Evolutionary conservation across 2,113 vertebrate genomes (phyloP), one percentile per base, ranked within the genome.

Genomic region (Oxyruncus cristatus): DNA sequence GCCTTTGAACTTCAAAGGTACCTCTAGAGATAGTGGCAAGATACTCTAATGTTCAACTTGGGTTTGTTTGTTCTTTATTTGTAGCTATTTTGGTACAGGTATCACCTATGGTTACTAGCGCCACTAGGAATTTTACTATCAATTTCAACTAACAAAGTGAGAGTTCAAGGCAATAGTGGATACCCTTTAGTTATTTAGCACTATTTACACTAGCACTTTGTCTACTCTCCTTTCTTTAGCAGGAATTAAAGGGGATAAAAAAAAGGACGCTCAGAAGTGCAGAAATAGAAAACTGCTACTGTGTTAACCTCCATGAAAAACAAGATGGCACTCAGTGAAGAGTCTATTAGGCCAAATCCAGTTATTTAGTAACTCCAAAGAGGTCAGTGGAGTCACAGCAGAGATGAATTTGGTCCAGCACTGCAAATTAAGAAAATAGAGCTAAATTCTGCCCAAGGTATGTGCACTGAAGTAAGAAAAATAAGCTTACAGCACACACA

Each of bases 331-430:
- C 39, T 52, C 82, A 79, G 53, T 67, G 85, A 79, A 94, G 90
- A 94, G 74, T 47, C 35, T 53, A 70, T 77, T 74, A 75, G 94
- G 55, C 79, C 82, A 97, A 95, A 89, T 75, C 68, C 56, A 90
- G 80, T 76, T 66, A 94, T 85, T 93, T 62, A 76, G 71, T 77
- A 79, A 90, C 85, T 88, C 78, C 67, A 77, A 72, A 89, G 59
- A 80, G 75, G 63, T 80, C 82, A 77, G 0, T 23, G 39, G 53
- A 82, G 89, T 94, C 89, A 88, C 81, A 95, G 67, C 18, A 79
- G 44, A 68, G 56, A 67, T 56, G 11, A 91, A 78, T 92, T 82
- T 89, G 62, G 71, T 79, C 67, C 53, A 75, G 37, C 9, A 20
- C 8, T 82, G 58, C 75, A 92, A 94, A 88, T 58, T 65, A 91